phyloP scores from a whole-genome alignment of 1,140 invertebrate species.

The Paramacrobiotus metropolitanus region DNA sequence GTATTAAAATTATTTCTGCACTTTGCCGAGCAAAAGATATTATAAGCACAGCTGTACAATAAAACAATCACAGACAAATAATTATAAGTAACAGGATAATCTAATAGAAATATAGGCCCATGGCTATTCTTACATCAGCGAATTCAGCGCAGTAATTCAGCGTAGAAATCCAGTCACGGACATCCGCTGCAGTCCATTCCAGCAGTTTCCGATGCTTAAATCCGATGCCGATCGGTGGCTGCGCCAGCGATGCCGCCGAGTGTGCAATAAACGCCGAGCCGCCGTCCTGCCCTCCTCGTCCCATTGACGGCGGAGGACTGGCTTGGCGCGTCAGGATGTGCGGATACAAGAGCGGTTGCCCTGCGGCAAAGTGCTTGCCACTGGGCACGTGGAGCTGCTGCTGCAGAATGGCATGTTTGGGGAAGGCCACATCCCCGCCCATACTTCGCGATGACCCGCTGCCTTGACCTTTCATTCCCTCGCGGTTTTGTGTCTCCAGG shows the following conservation, averaged over 20 bases:
- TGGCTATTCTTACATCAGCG: background rate
- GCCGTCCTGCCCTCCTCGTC: too few relatives aligned
- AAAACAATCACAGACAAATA: background rate
- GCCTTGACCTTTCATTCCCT: background rate
- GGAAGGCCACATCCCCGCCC: background rate
- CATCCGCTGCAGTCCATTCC: background rate
- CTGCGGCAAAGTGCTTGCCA: background rate
- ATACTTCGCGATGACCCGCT: background rate
- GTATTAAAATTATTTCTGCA: too few relatives aligned
- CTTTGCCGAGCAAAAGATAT: too few relatives aligned
- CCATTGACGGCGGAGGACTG: too few relatives aligned
- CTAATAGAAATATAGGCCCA: background rate
- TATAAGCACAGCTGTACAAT: too few relatives aligned
- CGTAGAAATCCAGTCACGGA: conserved; percentile 3
- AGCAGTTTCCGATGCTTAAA: conserved; percentile 4
- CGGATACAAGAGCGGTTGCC: background rate
- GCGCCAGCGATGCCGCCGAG: too few relatives aligned
- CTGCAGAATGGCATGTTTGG: background rate
- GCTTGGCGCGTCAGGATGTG: background rate
- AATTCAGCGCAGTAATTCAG: background rate
- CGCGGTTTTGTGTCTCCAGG: background rate
- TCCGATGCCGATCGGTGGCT: too few relatives aligned
- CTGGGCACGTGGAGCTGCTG: background rate
- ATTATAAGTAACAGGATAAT: background rate
- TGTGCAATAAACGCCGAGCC: too few relatives aligned